Percentiles rank a stretch among this genome's conserved stretches.
Evolutionary conservation across 2,113 vertebrate genomes (phyloP).

Genomic region (Chloropsis hardwickii): DNA sequence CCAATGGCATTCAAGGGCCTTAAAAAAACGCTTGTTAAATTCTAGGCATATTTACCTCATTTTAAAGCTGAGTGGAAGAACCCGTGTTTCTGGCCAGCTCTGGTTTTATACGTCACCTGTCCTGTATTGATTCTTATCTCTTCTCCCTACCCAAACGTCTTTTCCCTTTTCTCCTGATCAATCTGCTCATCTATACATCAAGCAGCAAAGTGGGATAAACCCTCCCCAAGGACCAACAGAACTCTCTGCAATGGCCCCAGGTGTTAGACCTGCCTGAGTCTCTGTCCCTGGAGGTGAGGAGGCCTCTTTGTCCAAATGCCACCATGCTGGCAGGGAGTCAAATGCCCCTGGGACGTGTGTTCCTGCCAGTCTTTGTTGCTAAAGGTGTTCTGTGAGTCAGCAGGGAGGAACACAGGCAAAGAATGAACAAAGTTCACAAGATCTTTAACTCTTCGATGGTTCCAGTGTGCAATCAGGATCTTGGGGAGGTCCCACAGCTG

Average conservation of each 20-base stretch:
- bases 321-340: neutral
- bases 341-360: neutral
- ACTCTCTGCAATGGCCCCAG: neutral
- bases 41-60: neutral
- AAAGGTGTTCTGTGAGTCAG: accelerated
- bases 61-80: neutral
- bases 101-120: neutral
- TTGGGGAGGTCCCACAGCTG: neutral
- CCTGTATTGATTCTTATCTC: neutral
- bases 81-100: neutral
- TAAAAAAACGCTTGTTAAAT: neutral
- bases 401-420: neutral
- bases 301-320: neutral
- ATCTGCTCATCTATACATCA: neutral
- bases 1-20: neutral
- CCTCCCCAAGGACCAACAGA: neutral
- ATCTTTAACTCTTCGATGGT: neutral
- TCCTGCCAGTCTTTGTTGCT: neutral
- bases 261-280: neutral
- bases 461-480: neutral
- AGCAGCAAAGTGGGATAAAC: neutral
- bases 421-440: accelerated
- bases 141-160: neutral
- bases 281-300: neutral
- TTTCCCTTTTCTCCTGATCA: neutral